These are phyloP conservation scores for Mirounga angustirostris DNA, from an alignment of 2,113 vertebrate species.

Conservation along the genomic window DNA sequence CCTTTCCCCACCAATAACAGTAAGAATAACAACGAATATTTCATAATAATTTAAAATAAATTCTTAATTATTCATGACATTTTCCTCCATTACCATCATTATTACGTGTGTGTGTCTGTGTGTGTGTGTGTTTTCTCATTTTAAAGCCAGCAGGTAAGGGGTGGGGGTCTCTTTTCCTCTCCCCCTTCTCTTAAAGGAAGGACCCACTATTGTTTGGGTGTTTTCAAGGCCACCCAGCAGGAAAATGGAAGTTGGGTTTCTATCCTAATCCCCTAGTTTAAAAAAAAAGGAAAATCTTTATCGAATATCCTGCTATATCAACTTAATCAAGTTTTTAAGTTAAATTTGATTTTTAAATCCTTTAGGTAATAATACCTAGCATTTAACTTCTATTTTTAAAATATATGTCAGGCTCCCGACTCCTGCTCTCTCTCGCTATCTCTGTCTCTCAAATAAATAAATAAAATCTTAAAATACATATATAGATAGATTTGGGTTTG, in stretches of 20 bases:
- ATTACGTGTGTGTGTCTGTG: fast-evolving
- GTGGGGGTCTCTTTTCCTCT: neutral
- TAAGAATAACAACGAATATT: neutral
- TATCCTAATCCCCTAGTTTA: constrained; percentile 20
- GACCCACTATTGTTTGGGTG: neutral
- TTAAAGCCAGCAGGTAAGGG: neutral
- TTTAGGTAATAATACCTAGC: constrained; percentile 35
- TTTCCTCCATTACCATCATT: neutral
- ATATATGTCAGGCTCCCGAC: neutral
- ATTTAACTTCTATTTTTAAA: constrained; percentile 74
- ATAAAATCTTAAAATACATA: neutral
- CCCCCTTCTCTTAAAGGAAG: neutral
- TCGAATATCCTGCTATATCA: constrained; percentile 45
- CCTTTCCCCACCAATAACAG: neutral
- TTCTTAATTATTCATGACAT: neutral
- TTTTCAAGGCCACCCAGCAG: constrained; percentile 49
- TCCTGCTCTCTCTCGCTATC: too few species aligned
- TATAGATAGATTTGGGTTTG: too few species aligned
- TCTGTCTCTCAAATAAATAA: neutral
- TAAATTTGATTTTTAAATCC: constrained; percentile 70
- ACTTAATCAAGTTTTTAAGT: constrained; percentile 42
- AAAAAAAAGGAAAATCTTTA: neutral
- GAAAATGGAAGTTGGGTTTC: neutral
- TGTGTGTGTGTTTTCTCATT: neutral
- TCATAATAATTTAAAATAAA: constrained; percentile 17